phyloP scores from a whole-genome alignment of 2,888 invertebrate genomes.

The Drosophila nr. perissopoda region DNA sequence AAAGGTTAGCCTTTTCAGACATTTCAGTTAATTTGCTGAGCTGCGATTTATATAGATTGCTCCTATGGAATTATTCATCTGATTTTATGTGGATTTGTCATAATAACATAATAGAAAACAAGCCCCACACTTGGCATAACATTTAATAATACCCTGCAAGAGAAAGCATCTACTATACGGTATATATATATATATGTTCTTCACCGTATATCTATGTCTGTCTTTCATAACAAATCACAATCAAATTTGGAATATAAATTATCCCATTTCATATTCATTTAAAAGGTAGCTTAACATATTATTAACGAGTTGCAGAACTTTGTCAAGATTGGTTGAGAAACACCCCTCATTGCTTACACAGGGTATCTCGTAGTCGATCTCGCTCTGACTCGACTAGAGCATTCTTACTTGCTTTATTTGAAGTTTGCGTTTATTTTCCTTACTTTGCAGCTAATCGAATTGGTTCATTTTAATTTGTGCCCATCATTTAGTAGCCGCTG shows the following conservation, averaged over 20 bases:
- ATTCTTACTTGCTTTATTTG: neutral
- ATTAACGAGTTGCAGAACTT: neutral
- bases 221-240: neutral
- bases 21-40: neutral
- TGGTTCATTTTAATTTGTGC: conserved; percentile 61
- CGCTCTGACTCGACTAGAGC: neutral
- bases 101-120: neutral
- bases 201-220: neutral
- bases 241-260: neutral
- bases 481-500: conserved; percentile 33
- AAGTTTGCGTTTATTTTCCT: conserved; percentile 5
- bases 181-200: neutral
- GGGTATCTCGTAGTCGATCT: neutral
- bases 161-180: neutral
- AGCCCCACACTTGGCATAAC: neutral
- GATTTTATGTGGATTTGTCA: neutral
- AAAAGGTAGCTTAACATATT: neutral
- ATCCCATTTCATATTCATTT: neutral
- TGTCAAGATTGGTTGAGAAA: neutral
- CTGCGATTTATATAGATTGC: neutral
- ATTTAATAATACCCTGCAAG: neutral
- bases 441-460: conserved; percentile 48
- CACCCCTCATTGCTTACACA: neutral
- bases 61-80: neutral
- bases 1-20: neutral